Evolutionary conservation across 2,113 vertebrate genomes (phyloP), one percentile per base, ranked within the genome.

Genomic region (Ochotona curzoniae): DNA sequence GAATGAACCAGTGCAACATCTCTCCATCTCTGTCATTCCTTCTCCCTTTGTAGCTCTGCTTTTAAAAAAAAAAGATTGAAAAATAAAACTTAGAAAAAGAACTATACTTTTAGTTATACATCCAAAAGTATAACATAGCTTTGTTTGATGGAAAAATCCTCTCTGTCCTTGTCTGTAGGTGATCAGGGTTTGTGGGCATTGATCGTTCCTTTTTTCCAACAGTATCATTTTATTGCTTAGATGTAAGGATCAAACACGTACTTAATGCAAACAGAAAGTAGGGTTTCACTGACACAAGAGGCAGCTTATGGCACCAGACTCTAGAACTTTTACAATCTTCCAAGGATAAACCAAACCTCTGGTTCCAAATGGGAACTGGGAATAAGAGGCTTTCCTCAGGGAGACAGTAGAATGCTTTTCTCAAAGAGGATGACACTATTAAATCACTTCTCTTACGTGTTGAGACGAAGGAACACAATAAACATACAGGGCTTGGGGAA

Each of bases 91-190:
- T 44, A 44, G 38, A 44, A 44, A 44, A 44, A 44, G 38, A 44
- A 44, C 38, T 44, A 70, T 75, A 35, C 17, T 82, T 90, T 26
- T 30, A 74, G 38, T 81, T 93, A 76, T 25, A 54, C 3, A 80
- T 75, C 67, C 26, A 91, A 83, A 83, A 90, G 66, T 2, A 83
- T 60, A 85, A 12, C n/a, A 64, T 57, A 79, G 38, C 4, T 91
- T 85, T 94, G 54, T 66, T 73, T 86, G 30, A 89, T 74, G 84
- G 89, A 82, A 78, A 87, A 84, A 84, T 30, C 69, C 17, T n/a
- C 17, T 85, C 25, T 61, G 5, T 7, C n/a, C 92, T 54, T 91
- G 35, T 74, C 83, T 69, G 71, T 13, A 83, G 86, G 38, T 79
- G 38, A 85, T 74, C 18, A 85, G 74, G 15, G 23, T 61, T 2